Conservation (phyloP, 2,888 invertebrate genomes). For the Choreutis nemorana region DNA sequence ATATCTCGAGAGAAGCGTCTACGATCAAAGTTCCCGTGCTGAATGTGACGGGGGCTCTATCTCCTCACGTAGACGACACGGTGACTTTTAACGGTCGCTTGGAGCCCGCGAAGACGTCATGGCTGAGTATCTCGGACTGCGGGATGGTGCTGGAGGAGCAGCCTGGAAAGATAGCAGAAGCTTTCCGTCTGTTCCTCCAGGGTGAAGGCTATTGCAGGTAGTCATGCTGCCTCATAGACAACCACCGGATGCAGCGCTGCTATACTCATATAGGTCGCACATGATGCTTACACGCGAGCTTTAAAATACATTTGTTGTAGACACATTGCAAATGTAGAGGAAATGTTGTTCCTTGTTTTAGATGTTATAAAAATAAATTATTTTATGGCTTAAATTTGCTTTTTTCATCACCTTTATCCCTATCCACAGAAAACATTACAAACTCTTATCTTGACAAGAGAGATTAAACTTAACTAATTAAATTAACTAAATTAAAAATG, state of each 20-base stretch:
- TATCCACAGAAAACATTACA: background rate
- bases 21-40: conserved; percentile 87
- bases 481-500: too few relatives aligned
- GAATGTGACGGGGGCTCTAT: conserved; percentile 92
- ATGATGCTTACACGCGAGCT: conserved; percentile 62
- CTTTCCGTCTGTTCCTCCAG: conserved; percentile 96
- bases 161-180: conserved; percentile 96
- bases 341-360: conserved; percentile 53
- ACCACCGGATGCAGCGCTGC: conserved; percentile 32
- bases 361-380: conserved; percentile 55
- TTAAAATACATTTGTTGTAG: conserved; percentile 52
- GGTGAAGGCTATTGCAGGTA: conserved; percentile 95
- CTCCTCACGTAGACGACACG: conserved; percentile 96
- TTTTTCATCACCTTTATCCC: conserved; percentile 12
- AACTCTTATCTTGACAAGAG: too few relatives aligned
- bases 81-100: conserved; percentile 95
- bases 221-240: conserved; percentile 24
- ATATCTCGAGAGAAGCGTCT: conserved; percentile 71
- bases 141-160: conserved; percentile 99
- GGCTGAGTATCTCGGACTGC: conserved; percentile 99
- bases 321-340: conserved; percentile 49
- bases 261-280: conserved; percentile 50
- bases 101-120: conserved; percentile 95
- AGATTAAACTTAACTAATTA: too few relatives aligned
- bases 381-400: conserved; percentile 42